Conservation (phyloP, 2,113 vertebrate genomes). For the Bubalus kerabau region DNA sequence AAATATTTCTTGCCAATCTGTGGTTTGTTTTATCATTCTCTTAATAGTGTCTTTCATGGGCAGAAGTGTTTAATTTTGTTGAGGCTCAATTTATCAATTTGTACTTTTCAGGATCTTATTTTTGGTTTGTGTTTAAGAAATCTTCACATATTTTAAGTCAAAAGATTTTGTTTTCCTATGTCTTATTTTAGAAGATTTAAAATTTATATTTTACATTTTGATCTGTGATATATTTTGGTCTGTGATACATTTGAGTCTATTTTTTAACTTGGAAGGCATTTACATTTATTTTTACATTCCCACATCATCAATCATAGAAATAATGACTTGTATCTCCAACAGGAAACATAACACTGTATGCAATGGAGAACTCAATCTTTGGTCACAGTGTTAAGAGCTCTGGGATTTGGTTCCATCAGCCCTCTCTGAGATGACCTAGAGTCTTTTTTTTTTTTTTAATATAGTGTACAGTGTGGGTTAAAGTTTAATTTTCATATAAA, state of each 20-base stretch:
- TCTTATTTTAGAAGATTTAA: neutral
- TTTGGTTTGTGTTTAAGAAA: neutral
- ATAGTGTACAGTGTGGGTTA: neutral
- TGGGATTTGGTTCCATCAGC: constrained; percentile 74
- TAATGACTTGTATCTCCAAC: constrained; percentile 70
- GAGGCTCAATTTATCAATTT: neutral
- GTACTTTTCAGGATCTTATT: neutral
- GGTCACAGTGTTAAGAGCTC: constrained; percentile 88
- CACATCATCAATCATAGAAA: neutral
- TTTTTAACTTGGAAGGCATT: neutral
- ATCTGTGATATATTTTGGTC: neutral
- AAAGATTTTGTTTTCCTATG: neutral
- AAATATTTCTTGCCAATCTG: neutral
- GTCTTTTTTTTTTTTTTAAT: neutral
- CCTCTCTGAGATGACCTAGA: constrained; percentile 89
- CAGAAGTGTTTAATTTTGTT: neutral
- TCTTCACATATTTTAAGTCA: neutral
- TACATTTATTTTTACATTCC: neutral
- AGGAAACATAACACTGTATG: constrained; percentile 74
- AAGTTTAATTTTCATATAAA: neutral
- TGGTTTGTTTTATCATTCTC: neutral
- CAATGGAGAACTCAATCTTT: constrained; percentile 79
- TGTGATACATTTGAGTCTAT: neutral
- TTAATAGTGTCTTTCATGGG: neutral
- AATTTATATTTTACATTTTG: neutral